Evolutionary conservation across 2,113 vertebrate genomes (phyloP), one percentile per base, ranked within the genome.

Genomic region (Indicator indicator): DNA sequence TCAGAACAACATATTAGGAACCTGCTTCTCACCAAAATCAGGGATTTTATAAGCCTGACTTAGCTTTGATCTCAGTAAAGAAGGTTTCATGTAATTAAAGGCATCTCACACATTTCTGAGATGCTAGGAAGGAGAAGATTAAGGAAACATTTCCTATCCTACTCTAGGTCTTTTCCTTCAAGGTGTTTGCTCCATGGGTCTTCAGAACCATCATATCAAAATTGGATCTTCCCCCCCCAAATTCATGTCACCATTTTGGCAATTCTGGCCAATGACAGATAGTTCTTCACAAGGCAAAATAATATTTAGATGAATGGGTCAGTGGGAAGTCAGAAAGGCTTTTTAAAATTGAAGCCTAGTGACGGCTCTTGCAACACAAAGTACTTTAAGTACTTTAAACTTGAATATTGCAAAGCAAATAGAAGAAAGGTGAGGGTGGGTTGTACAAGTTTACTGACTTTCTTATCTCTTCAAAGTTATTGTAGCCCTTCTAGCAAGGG

Each of bases 321-420:
- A 63, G 20, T 86, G 58, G 27, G 18, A 93, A 86, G 44, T 74
- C 67, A 82, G 90, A 74, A 92, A 78, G 20, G 9, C 54, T 82
- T 86, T 70, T 73, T 90, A 63, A 78, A 78, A 79, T 62, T 75
- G 58, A 76, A 78, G 54, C 24, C 55, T 87, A 32, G 36, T 95
- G 78, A 82, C 77, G 69, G 42, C 16, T 87, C 46, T 93, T 94
- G 78, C 78, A 87, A 89, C 81, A 81, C 38, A 15, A 71, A 90
- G 40, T 62, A 67, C 44, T 81, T 94, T 16, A 95, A 86, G 72
- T 81, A 54, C 64, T 93, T 94, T 28, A 84, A 81, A 65, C 42
- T 55, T 71, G 56, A 88, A 75, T 74, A 64, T 85, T 95, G 69
- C 67, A 95, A 89, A 92, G 63, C 68, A 96, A 92, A 94, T 40